phyloP scores from a whole-genome alignment of 2,888 invertebrate genomes.

The Spilosoma lubricipeda region DNA sequence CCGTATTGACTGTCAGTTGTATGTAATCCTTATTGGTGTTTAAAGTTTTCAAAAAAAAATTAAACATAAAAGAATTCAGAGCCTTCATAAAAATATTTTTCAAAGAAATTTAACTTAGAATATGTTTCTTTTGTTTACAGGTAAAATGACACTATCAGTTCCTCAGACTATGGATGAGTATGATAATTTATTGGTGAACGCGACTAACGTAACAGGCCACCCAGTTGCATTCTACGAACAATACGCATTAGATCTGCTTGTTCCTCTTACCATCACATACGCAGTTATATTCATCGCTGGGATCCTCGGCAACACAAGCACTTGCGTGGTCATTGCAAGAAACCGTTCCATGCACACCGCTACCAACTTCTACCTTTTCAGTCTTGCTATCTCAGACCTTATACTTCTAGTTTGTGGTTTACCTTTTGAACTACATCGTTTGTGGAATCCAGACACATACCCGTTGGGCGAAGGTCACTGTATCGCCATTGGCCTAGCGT shows the following conservation, averaged over 20 bases:
- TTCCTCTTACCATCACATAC: constrained; percentile 90
- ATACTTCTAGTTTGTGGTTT: constrained; percentile 91
- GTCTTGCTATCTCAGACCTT: constrained; percentile 92
- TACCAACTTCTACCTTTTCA: constrained; percentile 94
- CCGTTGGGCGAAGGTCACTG: constrained; percentile 93
- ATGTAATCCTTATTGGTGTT: too few relatives aligned
- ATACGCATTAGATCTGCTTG: constrained; percentile 87
- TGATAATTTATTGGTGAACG: constrained; percentile 62
- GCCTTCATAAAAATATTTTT: not conserved
- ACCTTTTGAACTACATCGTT: constrained; percentile 91
- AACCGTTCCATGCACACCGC: constrained; percentile 94
- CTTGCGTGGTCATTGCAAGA: constrained; percentile 91
- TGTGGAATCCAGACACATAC: constrained; percentile 91
- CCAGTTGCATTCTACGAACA: constrained; percentile 66
- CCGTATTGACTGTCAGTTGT: not conserved
- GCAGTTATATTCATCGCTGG: constrained; percentile 90
- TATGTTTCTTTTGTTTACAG: constrained; percentile 61
- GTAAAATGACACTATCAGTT: constrained; percentile 57
- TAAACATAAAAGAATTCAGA: not conserved
- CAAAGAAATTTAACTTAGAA: not conserved
- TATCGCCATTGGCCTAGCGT: constrained; percentile 90
- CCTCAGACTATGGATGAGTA: constrained; percentile 64
- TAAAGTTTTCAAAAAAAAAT: not conserved
- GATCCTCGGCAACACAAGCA: constrained; percentile 92
- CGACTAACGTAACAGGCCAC: constrained; percentile 65